A percentile compares a stretch with the other conserved stretches of the same genome.
Evolutionary conservation across 2,888 invertebrate genomes (phyloP).

Genomic region (Neuroscelio doddi): DNA sequence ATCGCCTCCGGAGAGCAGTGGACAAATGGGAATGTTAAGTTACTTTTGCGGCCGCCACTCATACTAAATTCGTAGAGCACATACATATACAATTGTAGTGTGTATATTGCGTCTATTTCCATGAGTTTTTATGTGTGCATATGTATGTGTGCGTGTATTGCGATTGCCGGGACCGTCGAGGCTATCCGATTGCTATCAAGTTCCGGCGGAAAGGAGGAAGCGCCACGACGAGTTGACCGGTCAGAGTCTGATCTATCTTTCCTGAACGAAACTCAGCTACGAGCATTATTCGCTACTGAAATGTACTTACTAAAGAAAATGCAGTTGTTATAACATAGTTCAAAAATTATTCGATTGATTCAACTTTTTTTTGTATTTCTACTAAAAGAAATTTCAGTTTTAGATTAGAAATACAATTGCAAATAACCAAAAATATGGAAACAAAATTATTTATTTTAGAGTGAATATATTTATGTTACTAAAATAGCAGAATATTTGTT

Average conservation of each 20-base stretch:
- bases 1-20: constrained; percentile 66
- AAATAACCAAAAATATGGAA: too few relatives aligned
- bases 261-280: constrained; percentile 46
- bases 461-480: too few relatives aligned
- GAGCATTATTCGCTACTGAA: constrained; percentile 48
- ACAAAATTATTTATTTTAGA: too few relatives aligned
- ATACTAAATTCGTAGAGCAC: constrained; percentile 46
- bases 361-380: constrained; percentile 1
- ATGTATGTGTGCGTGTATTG: constrained; percentile 41
- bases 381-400: too few relatives aligned
- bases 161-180: constrained; percentile 45
- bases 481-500: too few relatives aligned
- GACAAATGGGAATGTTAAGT: constrained; percentile 70
- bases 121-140: too few relatives aligned
- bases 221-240: constrained; percentile 50
- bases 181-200: constrained; percentile 66
- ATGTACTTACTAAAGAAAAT: constrained; percentile 4
- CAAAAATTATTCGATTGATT: constrained; percentile 21
- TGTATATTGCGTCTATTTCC: constrained; percentile 35
- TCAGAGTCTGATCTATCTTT: constrained; percentile 55
- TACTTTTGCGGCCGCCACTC: constrained; percentile 61
- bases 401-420: too few relatives aligned
- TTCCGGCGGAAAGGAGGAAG: constrained; percentile 69
- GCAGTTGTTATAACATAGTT: too few relatives aligned
- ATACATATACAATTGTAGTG: constrained; percentile 8